Percentiles rank a stretch among this genome's conserved stretches.
Evolutionary conservation across 1,140 invertebrate genomes (phyloP).

Genomic region (Andrena cerasifolii): DNA sequence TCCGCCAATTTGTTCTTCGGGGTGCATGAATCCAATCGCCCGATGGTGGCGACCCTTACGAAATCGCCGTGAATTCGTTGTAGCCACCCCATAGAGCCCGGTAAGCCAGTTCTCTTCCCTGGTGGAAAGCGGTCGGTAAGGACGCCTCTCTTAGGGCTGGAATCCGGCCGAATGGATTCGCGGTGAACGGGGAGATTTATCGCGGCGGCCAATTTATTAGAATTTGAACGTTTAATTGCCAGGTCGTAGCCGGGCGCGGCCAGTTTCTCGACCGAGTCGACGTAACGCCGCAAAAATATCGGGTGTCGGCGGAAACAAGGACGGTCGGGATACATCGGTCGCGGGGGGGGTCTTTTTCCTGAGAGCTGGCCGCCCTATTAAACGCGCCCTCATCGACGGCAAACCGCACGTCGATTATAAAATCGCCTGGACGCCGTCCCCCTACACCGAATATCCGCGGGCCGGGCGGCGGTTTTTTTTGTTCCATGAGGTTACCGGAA

Average conservation of each 20-base stretch:
- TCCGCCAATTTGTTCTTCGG: neutral
- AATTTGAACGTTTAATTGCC: conserved; percentile 75
- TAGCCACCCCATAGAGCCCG: conserved; percentile 29
- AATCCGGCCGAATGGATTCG: conserved; percentile 18
- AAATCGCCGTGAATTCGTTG: conserved; percentile 47
- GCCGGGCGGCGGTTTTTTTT: conserved; percentile 51
- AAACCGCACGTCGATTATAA: conserved; percentile 67
- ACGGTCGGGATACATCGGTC: conserved; percentile 46
- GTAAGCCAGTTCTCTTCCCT: conserved; percentile 60
- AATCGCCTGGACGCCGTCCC: conserved; percentile 61
- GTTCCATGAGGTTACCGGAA: conserved; percentile 54
- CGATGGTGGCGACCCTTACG: conserved; percentile 62
- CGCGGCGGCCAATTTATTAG: conserved; percentile 71
- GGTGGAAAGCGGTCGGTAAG: conserved; percentile 54
- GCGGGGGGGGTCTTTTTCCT: conserved; percentile 54
- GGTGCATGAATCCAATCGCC: neutral
- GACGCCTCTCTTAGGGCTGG: conserved; percentile 2
- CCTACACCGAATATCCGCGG: conserved; percentile 40
- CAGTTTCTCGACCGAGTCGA: conserved; percentile 60
- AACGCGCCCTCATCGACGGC: conserved; percentile 50
- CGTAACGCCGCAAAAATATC: conserved; percentile 66
- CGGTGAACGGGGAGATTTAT: conserved; percentile 68
- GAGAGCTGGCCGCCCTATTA: conserved; percentile 45
- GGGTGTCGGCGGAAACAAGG: conserved; percentile 59
- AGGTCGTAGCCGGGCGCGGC: conserved; percentile 58